Evolutionary conservation across 2,888 invertebrate genomes (phyloP).

Genomic region (Drosophila melanosoma): DNA sequence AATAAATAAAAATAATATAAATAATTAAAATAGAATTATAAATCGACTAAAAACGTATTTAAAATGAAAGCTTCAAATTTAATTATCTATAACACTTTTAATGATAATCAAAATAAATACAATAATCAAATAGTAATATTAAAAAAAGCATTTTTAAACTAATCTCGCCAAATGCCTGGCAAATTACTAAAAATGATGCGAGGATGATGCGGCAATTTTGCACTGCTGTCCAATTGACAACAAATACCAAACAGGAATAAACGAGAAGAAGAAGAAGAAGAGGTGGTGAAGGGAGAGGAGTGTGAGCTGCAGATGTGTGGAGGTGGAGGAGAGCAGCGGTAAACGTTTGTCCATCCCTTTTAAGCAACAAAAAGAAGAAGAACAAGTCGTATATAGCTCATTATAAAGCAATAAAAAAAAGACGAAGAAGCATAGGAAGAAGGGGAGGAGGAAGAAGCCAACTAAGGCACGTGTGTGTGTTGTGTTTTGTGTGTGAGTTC

Average conservation of each 20-base stretch:
- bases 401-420: constrained; percentile 77
- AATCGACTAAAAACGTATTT: too few relatives aligned
- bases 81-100: background rate
- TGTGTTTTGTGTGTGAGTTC: constrained; percentile 13
- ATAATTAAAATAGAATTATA: too few relatives aligned
- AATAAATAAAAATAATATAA: too few relatives aligned
- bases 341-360: constrained; percentile 26
- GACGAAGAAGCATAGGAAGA: constrained; percentile 6
- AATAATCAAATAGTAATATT: constrained; percentile 4
- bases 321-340: background rate
- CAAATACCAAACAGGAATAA: constrained; percentile 31
- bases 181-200: constrained; percentile 6
- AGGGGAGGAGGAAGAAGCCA: constrained; percentile 57
- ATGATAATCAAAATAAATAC: background rate
- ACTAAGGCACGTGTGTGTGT: constrained; percentile 56
- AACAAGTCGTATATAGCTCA: constrained; percentile 50
- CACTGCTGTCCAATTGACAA: constrained; percentile 10
- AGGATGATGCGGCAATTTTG: constrained; percentile 25
- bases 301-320: background rate
- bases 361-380: constrained; percentile 43
- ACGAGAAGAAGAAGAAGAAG: background rate
- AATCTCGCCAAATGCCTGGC: constrained; percentile 31
- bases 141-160: background rate
- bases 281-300: background rate
- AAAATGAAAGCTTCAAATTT: too few relatives aligned